Percentiles rank a stretch among this genome's conserved stretches.
phyloP scores from a whole-genome alignment of 2,113 vertebrate species.

The Ceyx margarethae region DNA sequence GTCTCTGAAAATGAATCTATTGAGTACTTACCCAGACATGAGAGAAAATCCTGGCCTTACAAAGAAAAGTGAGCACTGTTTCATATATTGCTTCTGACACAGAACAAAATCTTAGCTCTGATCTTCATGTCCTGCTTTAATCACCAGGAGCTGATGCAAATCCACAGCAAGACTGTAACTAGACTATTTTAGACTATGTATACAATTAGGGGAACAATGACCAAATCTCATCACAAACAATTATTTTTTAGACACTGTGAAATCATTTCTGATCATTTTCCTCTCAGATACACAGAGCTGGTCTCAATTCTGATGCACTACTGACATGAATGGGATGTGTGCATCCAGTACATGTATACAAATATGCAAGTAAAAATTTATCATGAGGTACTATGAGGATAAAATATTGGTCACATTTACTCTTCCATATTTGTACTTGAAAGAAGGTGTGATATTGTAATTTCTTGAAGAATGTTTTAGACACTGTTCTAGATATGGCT shows the following conservation, averaged over 20 bases:
- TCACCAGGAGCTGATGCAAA: neutral
- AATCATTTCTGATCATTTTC: neutral
- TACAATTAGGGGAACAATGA: constrained; percentile 25
- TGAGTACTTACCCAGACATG: neutral
- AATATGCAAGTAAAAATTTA: neutral
- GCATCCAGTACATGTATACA: neutral
- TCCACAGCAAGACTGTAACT: neutral
- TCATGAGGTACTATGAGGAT: neutral
- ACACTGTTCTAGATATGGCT: neutral
- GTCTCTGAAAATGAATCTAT: constrained; percentile 21
- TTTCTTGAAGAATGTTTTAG: neutral
- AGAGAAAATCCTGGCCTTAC: constrained; percentile 32
- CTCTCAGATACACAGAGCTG: neutral
- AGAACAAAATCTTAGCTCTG: neutral
- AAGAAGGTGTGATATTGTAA: neutral
- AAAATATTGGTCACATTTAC: neutral
- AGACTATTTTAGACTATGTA: constrained; percentile 24
- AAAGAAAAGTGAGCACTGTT: neutral
- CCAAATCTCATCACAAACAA: constrained; percentile 3
- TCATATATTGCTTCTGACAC: neutral
- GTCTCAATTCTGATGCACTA: neutral
- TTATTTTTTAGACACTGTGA: neutral
- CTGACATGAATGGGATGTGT: neutral
- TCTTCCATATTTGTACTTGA: neutral
- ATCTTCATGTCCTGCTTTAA: neutral